Percentiles rank a stretch among this genome's conserved stretches.
phyloP scores from a whole-genome alignment of 1,140 invertebrate genomes.

The Drosophila subpulchrella region DNA sequence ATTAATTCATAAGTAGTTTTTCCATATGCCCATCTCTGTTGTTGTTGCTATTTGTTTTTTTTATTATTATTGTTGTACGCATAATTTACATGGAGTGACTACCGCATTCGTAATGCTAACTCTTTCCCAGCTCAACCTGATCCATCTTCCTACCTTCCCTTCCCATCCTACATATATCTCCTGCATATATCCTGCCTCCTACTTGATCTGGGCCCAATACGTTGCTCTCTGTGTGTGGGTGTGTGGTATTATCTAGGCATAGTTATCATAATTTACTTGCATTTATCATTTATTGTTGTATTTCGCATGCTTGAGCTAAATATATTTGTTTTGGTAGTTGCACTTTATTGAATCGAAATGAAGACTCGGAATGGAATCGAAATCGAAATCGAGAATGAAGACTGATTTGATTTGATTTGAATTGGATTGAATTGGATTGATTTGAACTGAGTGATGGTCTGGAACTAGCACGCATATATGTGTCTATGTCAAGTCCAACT shows the following conservation, averaged over 20 bases:
- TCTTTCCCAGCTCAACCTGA: conserved; percentile 7
- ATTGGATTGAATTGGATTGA: conserved; percentile 7
- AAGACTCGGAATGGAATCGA: conserved; percentile 36
- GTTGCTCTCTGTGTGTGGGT: conserved; percentile 23
- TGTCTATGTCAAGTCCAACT: conserved; percentile 9
- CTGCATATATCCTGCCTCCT: conserved; percentile 28
- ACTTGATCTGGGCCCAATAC: conserved; percentile 70
- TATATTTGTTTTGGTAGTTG: conserved; percentile 17
- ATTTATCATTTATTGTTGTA: conserved; percentile 32
- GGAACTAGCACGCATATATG: conserved; percentile 4
- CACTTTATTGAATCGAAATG: conserved; percentile 24
- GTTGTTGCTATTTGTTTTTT: conserved; percentile 11
- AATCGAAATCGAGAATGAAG: conserved; percentile 29
- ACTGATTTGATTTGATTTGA: conserved; percentile 22
- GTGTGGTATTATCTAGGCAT: conserved; percentile 49
- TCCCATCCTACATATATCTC: conserved; percentile 22
- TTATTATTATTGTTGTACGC: conserved; percentile 69
- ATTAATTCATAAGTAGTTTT: conserved; percentile 71
- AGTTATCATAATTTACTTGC: conserved; percentile 38
- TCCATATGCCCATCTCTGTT: conserved; percentile 52
- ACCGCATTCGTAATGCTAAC: conserved; percentile 31
- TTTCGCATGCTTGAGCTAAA: conserved; percentile 52
- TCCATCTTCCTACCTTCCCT: neutral
- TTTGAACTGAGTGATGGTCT: conserved; percentile 14
- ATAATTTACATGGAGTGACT: conserved; percentile 75